Evolutionary conservation across 2,797 vertebrate species (phyloP), one percentile per base, ranked within the genome.

Genomic region (Mormyrops attenuatus): DNA sequence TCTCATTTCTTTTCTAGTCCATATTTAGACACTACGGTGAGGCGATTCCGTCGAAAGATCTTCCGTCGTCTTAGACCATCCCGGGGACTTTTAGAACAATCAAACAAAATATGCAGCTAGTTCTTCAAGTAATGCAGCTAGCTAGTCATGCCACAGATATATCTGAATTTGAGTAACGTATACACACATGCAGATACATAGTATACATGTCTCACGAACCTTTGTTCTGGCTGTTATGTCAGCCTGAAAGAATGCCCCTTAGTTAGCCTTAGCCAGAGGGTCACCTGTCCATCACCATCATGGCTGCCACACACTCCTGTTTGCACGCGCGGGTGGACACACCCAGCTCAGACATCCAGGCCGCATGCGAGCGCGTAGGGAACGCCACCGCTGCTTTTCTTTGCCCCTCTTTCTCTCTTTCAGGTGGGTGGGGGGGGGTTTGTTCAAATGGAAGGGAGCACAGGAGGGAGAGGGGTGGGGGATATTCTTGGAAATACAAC

Each of bases 261-360:
- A 5, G 49, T 91, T 60, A 63, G 47, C 66, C 38, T 47, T 85
- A 82, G 77, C 88, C 60, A 49, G 57, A 84, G 89, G 90, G 87
- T 89, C 88, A 73, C 87, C 87, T 89, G 66, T 92, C 90, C 89
- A 85, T 92, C 90, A 89, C 47, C 44, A 20, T 77, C 38, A 26
- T 41, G 77, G 77, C 41, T 73, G 88, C 88, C 50, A 57, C 49
- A 86, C 57, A 82, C 88, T 88, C 84, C 38, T 90, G 89, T 87
- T 47, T 87, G 88, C 63, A 85, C 49, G 77, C 73, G 90, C 84
- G 73, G 57, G 90, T 52, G 50, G 85, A 90, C 91, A 89, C 90
- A 92, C 92, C 91, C 89, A 89, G 66, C 8, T 69, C 88, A 91
- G 90, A 89, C 89, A 77, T 88, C 89, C 82, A 30, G 55, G 82